phyloP scores from a whole-genome alignment of 2,113 vertebrate species.

The Elanoides forficatus region DNA sequence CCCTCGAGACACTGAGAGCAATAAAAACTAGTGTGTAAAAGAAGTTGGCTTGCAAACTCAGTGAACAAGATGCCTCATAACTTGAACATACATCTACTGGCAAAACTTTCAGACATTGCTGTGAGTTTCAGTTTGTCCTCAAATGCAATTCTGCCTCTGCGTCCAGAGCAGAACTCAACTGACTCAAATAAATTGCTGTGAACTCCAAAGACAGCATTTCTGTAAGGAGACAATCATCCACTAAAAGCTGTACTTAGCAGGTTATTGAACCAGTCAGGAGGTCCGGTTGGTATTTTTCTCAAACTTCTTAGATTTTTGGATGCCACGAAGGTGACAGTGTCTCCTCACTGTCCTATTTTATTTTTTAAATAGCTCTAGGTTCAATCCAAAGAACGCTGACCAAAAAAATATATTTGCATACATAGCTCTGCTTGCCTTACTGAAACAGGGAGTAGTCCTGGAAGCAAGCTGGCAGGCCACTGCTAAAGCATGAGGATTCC shows the following conservation, averaged over 20 bases:
- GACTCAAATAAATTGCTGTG: not conserved
- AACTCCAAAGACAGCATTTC: not conserved
- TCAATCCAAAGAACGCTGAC: not conserved
- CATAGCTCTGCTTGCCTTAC: not conserved
- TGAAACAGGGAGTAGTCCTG: not conserved
- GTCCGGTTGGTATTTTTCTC: not conserved
- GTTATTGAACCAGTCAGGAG: not conserved
- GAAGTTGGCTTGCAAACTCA: conserved; percentile 27
- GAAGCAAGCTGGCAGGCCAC: not conserved
- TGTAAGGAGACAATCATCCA: not conserved
- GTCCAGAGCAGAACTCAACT: not conserved
- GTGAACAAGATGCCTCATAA: conserved; percentile 40
- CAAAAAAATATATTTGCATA: not conserved
- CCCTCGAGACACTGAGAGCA: conserved; percentile 32
- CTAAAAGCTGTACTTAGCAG: not conserved
- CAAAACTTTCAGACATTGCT: conserved; percentile 48
- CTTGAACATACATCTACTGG: conserved; percentile 42
- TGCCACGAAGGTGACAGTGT: not conserved
- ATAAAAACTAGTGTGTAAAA: conserved; percentile 39
- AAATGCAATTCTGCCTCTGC: not conserved
- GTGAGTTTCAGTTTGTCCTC: conserved; percentile 21
- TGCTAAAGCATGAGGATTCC: not conserved
- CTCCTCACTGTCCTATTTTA: not conserved
- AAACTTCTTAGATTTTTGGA: not conserved
- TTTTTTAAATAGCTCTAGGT: not conserved